A percentile compares a stretch with the other conserved stretches of the same genome.
These are phyloP conservation scores for Trachythela sp. DNA, from an alignment of 64 coral and sea anemone species.

Conservation along the genomic window DNA sequence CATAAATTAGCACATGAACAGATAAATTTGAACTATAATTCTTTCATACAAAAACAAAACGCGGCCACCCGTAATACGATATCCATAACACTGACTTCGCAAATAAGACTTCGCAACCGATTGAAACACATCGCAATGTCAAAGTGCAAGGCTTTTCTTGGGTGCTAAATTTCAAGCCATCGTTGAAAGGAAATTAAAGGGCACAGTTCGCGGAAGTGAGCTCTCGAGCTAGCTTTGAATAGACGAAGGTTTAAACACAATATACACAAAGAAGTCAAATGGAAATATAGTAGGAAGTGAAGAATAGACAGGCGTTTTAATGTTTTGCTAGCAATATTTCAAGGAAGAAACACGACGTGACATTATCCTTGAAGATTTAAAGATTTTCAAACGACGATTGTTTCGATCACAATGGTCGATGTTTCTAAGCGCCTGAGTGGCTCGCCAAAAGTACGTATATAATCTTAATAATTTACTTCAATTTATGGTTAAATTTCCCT, in stretches of 20 bases:
- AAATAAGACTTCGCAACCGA: neutral
- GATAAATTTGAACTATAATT: neutral
- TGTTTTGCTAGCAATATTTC: neutral
- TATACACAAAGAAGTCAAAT: neutral
- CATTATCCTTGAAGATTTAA: neutral
- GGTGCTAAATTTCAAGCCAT: neutral
- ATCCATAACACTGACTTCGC: neutral
- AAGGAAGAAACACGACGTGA: neutral
- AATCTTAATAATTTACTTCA: neutral
- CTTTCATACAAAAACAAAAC: neutral
- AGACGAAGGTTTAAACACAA: neutral
- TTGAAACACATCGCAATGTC: neutral
- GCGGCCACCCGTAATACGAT: constrained; percentile 1
- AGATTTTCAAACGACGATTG: too few relatives aligned
- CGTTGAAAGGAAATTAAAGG: neutral
- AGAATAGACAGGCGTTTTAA: neutral
- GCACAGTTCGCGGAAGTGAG: neutral
- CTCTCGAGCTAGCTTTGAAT: neutral
- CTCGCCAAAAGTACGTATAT: neutral
- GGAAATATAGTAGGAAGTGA: neutral
- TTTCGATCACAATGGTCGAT: neutral
- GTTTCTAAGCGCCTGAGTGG: neutral
- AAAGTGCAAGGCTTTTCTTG: neutral
- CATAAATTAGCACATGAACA: neutral
- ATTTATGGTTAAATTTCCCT: neutral